phyloP scores from a whole-genome alignment of 2,797 vertebrate species.

The Anisognathus igniventris region DNA sequence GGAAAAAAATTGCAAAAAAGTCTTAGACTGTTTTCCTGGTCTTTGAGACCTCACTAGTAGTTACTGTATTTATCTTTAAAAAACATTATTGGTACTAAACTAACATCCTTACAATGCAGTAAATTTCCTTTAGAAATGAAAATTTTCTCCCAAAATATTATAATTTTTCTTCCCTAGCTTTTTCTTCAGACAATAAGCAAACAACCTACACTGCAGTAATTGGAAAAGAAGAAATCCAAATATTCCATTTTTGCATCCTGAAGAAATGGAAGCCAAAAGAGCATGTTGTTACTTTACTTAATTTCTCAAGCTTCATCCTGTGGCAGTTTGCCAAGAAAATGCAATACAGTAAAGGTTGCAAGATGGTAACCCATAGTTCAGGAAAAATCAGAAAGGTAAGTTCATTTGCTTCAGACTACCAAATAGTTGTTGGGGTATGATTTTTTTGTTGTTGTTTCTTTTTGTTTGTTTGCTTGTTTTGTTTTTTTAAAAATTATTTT shows the following conservation, averaged over 20 bases:
- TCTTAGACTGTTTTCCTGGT: neutral
- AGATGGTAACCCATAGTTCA: neutral
- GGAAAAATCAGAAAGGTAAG: neutral
- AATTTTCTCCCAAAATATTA: neutral
- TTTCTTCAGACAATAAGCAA: neutral
- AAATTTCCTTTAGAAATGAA: neutral
- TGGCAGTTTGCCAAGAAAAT: neutral
- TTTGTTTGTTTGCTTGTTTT: neutral
- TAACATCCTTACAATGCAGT: neutral
- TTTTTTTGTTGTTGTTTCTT: neutral
- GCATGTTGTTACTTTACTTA: accelerated
- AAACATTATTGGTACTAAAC: neutral
- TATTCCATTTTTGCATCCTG: neutral
- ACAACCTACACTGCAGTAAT: neutral
- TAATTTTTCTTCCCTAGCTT: neutral
- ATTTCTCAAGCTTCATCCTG: neutral
- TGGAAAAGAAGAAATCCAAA: neutral
- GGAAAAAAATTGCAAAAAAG: neutral
- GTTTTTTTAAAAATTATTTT: neutral
- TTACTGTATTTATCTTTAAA: neutral
- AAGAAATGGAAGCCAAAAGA: neutral
- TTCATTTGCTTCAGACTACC: neutral
- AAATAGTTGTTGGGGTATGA: neutral
- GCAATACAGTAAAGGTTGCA: neutral
- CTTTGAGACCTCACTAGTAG: neutral